These are phyloP conservation scores for Platysteira castanea DNA, from an alignment of 2,113 vertebrate species.

Conservation along the genomic window DNA sequence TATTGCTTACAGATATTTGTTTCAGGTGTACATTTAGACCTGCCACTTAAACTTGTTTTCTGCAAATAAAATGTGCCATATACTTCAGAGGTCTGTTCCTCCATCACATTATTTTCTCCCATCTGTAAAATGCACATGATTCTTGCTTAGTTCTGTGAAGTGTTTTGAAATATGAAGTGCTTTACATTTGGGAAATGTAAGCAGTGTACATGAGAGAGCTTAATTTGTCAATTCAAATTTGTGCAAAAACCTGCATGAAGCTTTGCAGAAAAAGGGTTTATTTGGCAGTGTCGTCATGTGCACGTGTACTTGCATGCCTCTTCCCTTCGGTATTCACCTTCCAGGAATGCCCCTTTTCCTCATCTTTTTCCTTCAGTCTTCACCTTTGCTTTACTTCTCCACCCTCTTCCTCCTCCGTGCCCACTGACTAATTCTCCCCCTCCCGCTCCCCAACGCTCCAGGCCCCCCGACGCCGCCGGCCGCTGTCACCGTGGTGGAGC, in stretches of 20 bases:
- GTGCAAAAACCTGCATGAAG: neutral
- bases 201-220: neutral
- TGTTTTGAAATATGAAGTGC: neutral
- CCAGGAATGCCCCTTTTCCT: neutral
- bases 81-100: neutral
- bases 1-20: neutral
- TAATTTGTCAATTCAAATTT: neutral
- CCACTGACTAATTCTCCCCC: slow-evolving; percentile 71
- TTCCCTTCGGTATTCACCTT: neutral
- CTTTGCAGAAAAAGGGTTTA: neutral
- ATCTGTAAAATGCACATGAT: neutral
- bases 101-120: neutral
- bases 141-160: neutral
- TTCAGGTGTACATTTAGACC: neutral
- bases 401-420: neutral
- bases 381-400: neutral
- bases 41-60: slow-evolving; percentile 8
- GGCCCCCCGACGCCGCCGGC: slow-evolving; percentile 71
- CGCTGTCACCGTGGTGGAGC: slow-evolving; percentile 65
- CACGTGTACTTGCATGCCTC: neutral
- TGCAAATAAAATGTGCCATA: neutral
- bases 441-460: slow-evolving; percentile 74
- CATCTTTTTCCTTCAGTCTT: neutral
- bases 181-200: neutral
- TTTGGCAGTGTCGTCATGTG: neutral